These are phyloP conservation scores for Rhabdomys pumilio DNA, from an alignment of 2,797 vertebrate genomes.

Conservation along the genomic window DNA sequence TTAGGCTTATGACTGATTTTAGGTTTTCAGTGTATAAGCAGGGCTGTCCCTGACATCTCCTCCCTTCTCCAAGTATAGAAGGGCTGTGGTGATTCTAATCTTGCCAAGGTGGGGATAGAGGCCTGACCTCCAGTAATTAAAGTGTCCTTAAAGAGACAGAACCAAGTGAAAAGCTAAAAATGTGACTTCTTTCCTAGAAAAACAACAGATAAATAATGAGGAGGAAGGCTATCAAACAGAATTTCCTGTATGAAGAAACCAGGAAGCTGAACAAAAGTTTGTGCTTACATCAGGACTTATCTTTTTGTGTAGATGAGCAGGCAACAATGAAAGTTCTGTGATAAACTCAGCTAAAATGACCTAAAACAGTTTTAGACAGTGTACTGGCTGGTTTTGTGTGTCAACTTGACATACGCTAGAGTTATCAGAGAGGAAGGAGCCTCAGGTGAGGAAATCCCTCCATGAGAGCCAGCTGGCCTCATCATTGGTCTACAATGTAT, in stretches of 20 bases:
- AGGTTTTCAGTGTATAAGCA: too few species aligned
- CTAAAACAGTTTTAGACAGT: conserved; percentile 66
- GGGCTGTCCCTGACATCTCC: too few species aligned
- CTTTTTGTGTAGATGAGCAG: conserved; percentile 77
- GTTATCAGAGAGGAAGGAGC: not conserved
- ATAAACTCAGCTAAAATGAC: conserved; percentile 75
- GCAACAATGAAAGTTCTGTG: conserved; percentile 47
- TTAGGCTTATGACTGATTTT: too few species aligned
- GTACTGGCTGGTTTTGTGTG: not conserved
- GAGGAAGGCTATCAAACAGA: conserved; percentile 67
- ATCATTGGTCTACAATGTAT: not conserved
- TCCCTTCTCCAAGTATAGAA: too few species aligned
- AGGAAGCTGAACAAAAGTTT: conserved; percentile 74
- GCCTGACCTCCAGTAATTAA: too few species aligned
- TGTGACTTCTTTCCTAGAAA: conserved; percentile 80
- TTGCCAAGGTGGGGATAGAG: too few species aligned
- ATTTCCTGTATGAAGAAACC: conserved; percentile 73
- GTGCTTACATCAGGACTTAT: conserved; percentile 67
- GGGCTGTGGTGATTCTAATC: too few species aligned
- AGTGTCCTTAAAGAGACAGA: conserved; percentile 84
- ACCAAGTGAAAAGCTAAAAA: conserved; percentile 84
- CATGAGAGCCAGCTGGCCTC: not conserved
- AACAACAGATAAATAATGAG: conserved; percentile 77
- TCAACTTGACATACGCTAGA: not conserved
- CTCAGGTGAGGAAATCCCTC: not conserved